Base-by-base conservation (phyloP, 2,888 invertebrate species). In the Sarcophaga subvicina region DNA sequence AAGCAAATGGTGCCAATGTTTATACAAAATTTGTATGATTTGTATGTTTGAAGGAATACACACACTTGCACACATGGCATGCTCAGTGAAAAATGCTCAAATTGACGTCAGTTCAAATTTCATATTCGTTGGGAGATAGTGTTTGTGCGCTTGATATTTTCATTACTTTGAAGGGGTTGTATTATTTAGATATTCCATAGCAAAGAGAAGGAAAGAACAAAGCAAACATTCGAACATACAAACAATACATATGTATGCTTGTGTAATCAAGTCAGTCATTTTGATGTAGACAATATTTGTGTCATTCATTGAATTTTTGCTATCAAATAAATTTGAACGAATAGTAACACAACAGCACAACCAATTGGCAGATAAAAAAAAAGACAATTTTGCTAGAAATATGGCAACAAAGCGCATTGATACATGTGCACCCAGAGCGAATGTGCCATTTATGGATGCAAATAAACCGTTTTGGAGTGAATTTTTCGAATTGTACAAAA, bases 391-490 rank as follows among this genome's bases (percentile, higher is more conserved):
- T 37, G 37, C 37, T 37, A 2, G 37, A 37, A 37, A 37, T 37
- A 37, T 37, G 37, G 37, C 37, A 37, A 37, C 37, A 37, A 37
- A 37, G 37, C 37, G 37, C 37, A 37, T 37, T 37, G 37, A 37
- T 37, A 37, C 37, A 37, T 37, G 37, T 37, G 37, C 37, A 2
- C 37, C 37, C 37, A 37, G 37, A 37, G 37, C 37, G 37, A 37
- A 37, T 37, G 37, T 37, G 3, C 37, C 12, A 54, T 14, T 54
- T 54, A 54, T 54, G 54, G 54, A 54, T 14, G 17, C 17, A 12
- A 54, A 54, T 17, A 54, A 5, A 54, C 94, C 82, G 94, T 94
- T 90, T 96, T 96, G 0, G 96, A 96, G 0, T 97, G 97, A 91
- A 95, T 95, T 25, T 94, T 94, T 89, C 95, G 95, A 0, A 96